These are phyloP conservation scores for Drosophila ogumai DNA, from an alignment of 1,140 invertebrate species.

Conservation along the genomic window DNA sequence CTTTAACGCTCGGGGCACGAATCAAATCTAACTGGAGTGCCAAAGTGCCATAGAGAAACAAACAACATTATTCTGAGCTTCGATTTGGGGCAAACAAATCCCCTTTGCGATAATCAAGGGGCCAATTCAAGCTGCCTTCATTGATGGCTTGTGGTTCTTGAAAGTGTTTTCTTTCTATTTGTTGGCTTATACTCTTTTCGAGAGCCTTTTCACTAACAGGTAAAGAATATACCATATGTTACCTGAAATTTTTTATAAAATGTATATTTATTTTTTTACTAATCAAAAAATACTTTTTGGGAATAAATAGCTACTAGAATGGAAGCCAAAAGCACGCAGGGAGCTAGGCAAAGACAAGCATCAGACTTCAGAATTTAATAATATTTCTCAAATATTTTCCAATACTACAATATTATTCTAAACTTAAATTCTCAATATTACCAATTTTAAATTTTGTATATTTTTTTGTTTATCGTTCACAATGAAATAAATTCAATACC, in stretches of 20 bases:
- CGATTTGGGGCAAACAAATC: slow-evolving; percentile 64
- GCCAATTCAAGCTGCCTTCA: slow-evolving; percentile 58
- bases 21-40: slow-evolving; percentile 37
- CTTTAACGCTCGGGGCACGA: slow-evolving; percentile 24
- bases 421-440: too few relatives aligned
- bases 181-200: not conserved
- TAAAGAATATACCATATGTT: not conserved
- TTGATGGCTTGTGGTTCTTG: slow-evolving; percentile 41
- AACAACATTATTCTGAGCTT: slow-evolving; percentile 62
- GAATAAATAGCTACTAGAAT: not conserved
- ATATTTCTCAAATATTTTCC: not conserved
- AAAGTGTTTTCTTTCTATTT: slow-evolving; percentile 19
- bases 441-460: too few relatives aligned
- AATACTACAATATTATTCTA: too few relatives aligned
- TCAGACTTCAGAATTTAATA: not conserved
- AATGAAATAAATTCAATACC: too few relatives aligned
- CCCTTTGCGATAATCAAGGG: slow-evolving; percentile 68
- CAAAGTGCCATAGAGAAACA: slow-evolving; percentile 59
- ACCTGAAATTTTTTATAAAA: not conserved
- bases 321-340: not conserved
- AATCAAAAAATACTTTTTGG: too few relatives aligned
- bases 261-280: too few relatives aligned
- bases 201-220: not conserved
- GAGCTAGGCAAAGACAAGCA: not conserved
- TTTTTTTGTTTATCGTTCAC: not conserved